Evolutionary conservation across 30 jellyfish, hydroid and myxozoan genomes (phyloP).

Genomic region (Hydractinia symbiolongicarpus): DNA sequence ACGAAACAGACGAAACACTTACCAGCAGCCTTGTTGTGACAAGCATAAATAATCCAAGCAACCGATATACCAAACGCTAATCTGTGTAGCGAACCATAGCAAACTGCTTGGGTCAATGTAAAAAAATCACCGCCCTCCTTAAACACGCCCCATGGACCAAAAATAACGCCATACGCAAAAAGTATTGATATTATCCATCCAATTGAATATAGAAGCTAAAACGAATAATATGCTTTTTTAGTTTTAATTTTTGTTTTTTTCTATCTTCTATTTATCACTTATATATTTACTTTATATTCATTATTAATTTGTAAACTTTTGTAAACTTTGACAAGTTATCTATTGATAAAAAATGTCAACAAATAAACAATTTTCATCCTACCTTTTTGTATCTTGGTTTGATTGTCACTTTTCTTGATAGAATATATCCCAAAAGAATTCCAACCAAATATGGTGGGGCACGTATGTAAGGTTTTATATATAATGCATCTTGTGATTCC

Average conservation of each 20-base stretch:
- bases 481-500: conserved; percentile 34
- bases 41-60: conserved; percentile 64
- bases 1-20: background rate
- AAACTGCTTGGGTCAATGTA: conserved; percentile 33
- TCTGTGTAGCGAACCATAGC: conserved; percentile 47
- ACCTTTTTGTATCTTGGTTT: conserved; percentile 42
- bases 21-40: conserved; percentile 67
- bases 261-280: too few species aligned
- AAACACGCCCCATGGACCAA: conserved; percentile 60
- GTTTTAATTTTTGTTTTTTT: background rate
- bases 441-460: conserved; percentile 70
- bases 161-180: conserved; percentile 46
- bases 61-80: conserved; percentile 60
- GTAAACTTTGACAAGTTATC: too few species aligned
- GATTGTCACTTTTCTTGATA: conserved; percentile 27
- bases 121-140: conserved; percentile 38
- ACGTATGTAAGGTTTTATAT: conserved; percentile 71
- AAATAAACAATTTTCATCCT: background rate
- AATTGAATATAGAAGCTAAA: conserved; percentile 26
- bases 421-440: conserved; percentile 50
- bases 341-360: background rate
- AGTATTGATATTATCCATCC: conserved; percentile 62
- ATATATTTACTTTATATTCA: too few species aligned
- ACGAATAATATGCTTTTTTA: background rate
- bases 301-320: too few species aligned